Evolutionary conservation across 1,140 invertebrate species (phyloP).

Genomic region (Planococcus citri): DNA sequence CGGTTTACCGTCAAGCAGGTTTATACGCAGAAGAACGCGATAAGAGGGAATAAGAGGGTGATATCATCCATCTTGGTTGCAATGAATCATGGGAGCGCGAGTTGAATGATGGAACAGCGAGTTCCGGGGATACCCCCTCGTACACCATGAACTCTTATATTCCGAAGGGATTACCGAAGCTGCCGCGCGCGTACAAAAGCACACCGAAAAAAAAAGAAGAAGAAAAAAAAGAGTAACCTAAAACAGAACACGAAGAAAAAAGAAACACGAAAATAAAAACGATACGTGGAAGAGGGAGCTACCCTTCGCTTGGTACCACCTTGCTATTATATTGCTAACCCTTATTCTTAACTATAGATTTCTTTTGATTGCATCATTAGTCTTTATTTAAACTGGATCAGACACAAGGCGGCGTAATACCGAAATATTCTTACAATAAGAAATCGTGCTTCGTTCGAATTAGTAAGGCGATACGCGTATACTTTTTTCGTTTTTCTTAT

Average conservation of each 20-base stretch:
- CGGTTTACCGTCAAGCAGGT: conserved; percentile 6
- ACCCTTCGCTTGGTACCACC: conserved; percentile 4
- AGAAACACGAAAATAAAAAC: conserved; percentile 2
- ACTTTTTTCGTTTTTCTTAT: background rate
- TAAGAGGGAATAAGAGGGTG: conserved; percentile 23
- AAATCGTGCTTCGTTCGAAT: background rate
- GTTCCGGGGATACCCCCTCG: background rate
- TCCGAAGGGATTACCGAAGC: conserved; percentile 13
- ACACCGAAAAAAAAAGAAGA: background rate
- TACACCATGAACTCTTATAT: background rate
- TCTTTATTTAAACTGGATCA: conserved; percentile 19
- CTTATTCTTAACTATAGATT: conserved; percentile 19
- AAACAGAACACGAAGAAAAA: background rate
- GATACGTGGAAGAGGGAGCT: background rate
- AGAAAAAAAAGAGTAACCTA: background rate
- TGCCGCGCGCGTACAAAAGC: background rate
- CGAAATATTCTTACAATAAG: conserved; percentile 8
- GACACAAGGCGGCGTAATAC: background rate
- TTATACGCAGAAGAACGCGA: conserved; percentile 11
- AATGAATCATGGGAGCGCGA: conserved; percentile 26
- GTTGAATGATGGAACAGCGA: conserved; percentile 18
- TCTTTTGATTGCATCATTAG: conserved; percentile 17
- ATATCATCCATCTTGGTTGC: conserved; percentile 26
- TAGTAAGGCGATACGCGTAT: background rate
- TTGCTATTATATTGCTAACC: conserved; percentile 16